phyloP scores from a whole-genome alignment of 2,888 invertebrate genomes.

The Phania funesta region DNA sequence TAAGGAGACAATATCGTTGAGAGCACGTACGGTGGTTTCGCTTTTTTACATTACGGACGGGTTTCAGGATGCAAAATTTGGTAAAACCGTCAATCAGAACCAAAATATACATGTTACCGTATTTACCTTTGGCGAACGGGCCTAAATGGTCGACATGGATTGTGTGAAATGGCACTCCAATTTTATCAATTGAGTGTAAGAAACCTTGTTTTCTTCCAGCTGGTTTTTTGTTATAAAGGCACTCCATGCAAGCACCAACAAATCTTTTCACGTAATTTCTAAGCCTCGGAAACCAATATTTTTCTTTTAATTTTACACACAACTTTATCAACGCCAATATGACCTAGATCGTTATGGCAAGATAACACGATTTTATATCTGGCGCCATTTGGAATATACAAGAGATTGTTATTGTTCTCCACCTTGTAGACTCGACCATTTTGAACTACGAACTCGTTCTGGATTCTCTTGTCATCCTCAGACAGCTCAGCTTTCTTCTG shows the following conservation, averaged over 20 bases:
- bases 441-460: not conserved
- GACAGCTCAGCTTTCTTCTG: not conserved
- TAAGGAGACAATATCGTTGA: not conserved
- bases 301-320: constrained; percentile 47
- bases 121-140: no score
- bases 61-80: no score
- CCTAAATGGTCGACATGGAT: no score
- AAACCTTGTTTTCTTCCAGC: no score
- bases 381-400: constrained; percentile 63
- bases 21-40: constrained; percentile 61
- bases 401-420: not conserved
- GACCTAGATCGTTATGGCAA: not conserved
- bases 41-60: constrained; percentile 46
- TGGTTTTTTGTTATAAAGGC: not conserved
- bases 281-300: constrained; percentile 74
- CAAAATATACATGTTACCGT: constrained; percentile 73
- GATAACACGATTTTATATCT: constrained; percentile 60
- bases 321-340: not conserved
- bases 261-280: constrained; percentile 70
- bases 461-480: not conserved
- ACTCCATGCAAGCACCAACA: not conserved
- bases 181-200: constrained; percentile 76
- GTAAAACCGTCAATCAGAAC: constrained; percentile 76
- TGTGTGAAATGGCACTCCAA: constrained; percentile 73
- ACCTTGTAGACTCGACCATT: not conserved